A percentile compares a stretch with the other conserved stretches of the same genome.
Evolutionary conservation across 2,797 vertebrate genomes (phyloP).

Genomic region (Sparidentex hasta): DNA sequence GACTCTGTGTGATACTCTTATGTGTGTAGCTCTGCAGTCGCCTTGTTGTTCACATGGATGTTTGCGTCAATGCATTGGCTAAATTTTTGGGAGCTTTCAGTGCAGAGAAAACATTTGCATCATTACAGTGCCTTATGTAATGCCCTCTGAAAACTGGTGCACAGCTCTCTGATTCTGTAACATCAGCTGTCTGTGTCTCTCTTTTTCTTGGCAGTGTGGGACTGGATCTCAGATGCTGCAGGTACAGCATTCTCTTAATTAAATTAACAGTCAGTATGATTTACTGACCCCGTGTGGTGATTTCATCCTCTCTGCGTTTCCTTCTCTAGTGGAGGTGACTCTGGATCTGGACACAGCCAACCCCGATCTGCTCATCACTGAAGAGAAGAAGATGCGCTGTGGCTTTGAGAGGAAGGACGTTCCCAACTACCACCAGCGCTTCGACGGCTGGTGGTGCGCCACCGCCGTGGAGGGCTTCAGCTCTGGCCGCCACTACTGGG

Average conservation of each 20-base stretch:
- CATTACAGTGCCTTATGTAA: background rate
- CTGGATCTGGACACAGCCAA: conserved; percentile 87
- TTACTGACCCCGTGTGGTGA: background rate
- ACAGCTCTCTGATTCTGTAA: background rate
- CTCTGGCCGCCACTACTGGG: conserved; percentile 86
- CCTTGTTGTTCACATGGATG: background rate
- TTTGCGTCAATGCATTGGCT: background rate
- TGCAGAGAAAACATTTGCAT: background rate
- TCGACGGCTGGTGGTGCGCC: conserved; percentile 88
- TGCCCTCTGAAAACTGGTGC: background rate
- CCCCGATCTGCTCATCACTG: conserved; percentile 85
- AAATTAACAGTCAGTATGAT: background rate
- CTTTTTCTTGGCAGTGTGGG: conserved; percentile 82
- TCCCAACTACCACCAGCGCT: conserved; percentile 85
- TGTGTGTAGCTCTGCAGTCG: background rate
- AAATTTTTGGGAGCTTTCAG: background rate
- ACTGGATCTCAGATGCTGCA: conserved; percentile 85
- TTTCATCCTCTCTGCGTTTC: background rate
- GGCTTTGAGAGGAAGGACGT: conserved; percentile 85
- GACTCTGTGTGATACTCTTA: background rate
- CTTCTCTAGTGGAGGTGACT: conserved; percentile 81
- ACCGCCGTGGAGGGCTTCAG: conserved; percentile 78
- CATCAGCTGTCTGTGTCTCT: background rate
- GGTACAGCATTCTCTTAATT: conserved; percentile 68
- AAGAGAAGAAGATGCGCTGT: conserved; percentile 86